A percentile compares a stretch with the other conserved stretches of the same genome.
Conservation (phyloP, 2,797 vertebrate genomes). For the Anguilla pacifica region DNA sequence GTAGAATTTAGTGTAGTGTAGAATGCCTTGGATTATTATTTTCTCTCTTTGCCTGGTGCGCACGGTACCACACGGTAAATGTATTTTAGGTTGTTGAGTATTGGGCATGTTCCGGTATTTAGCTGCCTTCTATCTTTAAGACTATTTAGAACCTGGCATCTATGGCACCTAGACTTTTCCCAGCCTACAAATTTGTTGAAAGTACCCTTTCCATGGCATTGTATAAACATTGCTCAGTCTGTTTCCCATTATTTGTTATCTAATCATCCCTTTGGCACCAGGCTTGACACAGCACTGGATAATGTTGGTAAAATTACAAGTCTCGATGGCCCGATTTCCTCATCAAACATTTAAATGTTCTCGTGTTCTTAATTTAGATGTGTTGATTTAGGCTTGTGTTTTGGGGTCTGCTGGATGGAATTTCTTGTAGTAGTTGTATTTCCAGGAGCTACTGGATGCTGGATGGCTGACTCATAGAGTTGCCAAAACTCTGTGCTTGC, state of each 20-base stretch:
- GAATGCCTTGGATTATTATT: background rate
- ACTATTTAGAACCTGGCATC: slow-evolving; percentile 11
- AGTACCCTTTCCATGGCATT: background rate
- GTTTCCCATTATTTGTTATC: background rate
- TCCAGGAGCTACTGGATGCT: background rate
- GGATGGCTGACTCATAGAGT: background rate
- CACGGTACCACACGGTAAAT: background rate
- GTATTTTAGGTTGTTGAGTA: background rate
- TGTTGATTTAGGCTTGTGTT: background rate
- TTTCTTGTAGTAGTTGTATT: background rate
- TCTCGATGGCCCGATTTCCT: background rate
- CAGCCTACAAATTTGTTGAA: background rate
- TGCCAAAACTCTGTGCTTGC: background rate
- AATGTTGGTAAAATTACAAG: background rate
- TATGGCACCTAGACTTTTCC: background rate
- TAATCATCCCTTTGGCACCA: background rate
- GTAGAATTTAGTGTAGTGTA: background rate
- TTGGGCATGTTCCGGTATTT: background rate
- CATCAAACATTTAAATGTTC: background rate
- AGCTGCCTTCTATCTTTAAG: background rate
- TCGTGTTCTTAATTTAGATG: background rate
- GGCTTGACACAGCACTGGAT: background rate
- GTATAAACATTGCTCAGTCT: background rate
- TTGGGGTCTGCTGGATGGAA: background rate
- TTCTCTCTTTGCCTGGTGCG: background rate